Conservation (phyloP, 2,113 vertebrate genomes). For the Chascanopsetta lugubris region DNA sequence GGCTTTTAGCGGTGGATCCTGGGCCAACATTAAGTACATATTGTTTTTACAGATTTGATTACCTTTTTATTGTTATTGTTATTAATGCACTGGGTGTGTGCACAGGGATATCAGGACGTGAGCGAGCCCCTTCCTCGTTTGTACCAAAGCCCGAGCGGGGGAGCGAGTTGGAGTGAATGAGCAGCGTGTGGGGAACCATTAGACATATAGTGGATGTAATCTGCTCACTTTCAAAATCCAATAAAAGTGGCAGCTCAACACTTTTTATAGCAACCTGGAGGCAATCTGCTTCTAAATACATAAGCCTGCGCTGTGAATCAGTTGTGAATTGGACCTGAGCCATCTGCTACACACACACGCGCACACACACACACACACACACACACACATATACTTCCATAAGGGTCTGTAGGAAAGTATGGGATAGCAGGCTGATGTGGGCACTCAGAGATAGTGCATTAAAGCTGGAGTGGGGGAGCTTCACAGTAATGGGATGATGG, state of each 20-base stretch:
- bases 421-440: constrained; percentile 36
- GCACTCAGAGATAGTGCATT: constrained; percentile 52
- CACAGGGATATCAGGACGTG: constrained; percentile 18
- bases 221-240: constrained; percentile 68
- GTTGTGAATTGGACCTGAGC: constrained; percentile 61
- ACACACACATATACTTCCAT: constrained; percentile 29
- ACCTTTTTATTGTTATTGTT: constrained; percentile 83
- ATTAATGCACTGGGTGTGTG: constrained; percentile 77
- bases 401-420: constrained; percentile 43
- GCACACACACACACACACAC: not conserved
- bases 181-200: constrained; percentile 59
- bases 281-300: constrained; percentile 67
- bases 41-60: constrained; percentile 84
- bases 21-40: constrained; percentile 82
- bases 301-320: constrained; percentile 62
- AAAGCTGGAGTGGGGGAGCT: constrained; percentile 40
- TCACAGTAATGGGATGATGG: constrained; percentile 62
- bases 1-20: constrained; percentile 79
- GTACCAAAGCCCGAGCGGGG: constrained; percentile 50
- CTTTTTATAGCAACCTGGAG: constrained; percentile 71
- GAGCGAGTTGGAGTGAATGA: constrained; percentile 55
- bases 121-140: constrained; percentile 35
- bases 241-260: constrained; percentile 75
- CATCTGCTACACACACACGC: constrained; percentile 44
- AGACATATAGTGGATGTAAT: constrained; percentile 65